A percentile compares a stretch with the other conserved stretches of the same genome.
Conservation (phyloP, 2,113 vertebrate genomes). For the Lasiurus borealis region DNA sequence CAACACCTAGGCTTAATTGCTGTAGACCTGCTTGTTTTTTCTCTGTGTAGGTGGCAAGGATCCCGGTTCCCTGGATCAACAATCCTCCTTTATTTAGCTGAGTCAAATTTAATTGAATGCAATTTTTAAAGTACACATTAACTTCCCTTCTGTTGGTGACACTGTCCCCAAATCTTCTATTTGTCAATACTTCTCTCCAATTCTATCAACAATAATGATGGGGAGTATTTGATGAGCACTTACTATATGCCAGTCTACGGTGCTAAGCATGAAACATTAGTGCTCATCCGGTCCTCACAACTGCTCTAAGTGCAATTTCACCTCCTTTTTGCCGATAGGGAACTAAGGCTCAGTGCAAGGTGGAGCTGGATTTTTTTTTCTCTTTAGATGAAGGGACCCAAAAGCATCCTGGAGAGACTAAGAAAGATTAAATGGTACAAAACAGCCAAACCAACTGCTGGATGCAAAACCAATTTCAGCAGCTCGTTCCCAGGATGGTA, state of each 20-base stretch:
- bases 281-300: not conserved
- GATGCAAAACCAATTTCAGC: not conserved
- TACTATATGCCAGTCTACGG: accelerated
- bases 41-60: not conserved
- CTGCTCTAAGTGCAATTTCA: not conserved
- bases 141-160: not conserved
- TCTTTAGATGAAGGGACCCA: not conserved
- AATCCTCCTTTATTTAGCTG: not conserved
- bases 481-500: not conserved
- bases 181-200: not conserved
- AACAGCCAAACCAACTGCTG: not conserved
- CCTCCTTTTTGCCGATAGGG: not conserved
- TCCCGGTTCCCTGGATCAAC: not conserved
- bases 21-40: accelerated
- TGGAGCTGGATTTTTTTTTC: not conserved
- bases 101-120: not conserved
- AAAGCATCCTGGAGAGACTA: not conserved
- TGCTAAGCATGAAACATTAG: not conserved
- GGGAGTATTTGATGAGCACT: not conserved
- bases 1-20: not conserved
- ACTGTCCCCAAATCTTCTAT: not conserved
- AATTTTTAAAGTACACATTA: not conserved
- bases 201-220: not conserved
- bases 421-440: not conserved
- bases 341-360: not conserved